A percentile compares a stretch with the other conserved stretches of the same genome.
These are phyloP conservation scores for Dolichotis patagonum DNA, from an alignment of 2,113 vertebrate genomes.

Conservation along the genomic window DNA sequence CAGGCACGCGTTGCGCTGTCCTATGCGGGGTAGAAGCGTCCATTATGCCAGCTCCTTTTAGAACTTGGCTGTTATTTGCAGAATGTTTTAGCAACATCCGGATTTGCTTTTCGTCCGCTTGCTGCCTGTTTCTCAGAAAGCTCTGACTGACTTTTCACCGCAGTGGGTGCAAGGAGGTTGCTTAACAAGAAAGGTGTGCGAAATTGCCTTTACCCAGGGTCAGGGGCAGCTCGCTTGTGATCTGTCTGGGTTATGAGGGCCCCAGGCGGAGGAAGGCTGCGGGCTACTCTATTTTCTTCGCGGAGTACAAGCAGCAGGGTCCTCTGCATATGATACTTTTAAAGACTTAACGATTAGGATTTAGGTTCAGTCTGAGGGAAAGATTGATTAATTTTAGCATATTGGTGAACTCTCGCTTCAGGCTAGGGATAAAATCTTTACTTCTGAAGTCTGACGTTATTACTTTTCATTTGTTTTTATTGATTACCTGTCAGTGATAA, in stretches of 20 bases:
- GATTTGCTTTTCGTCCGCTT: constrained; percentile 8
- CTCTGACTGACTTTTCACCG: constrained; percentile 27
- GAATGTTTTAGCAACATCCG: background rate
- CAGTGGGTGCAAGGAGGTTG: background rate
- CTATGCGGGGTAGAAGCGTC: background rate
- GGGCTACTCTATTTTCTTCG: background rate
- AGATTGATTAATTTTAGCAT: constrained; percentile 82
- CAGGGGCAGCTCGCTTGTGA: background rate
- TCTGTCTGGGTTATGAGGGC: constrained; percentile 18
- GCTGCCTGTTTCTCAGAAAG: background rate
- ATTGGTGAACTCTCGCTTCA: constrained; percentile 76
- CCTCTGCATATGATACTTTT: constrained; percentile 61
- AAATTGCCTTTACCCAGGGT: background rate
- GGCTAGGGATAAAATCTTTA: constrained; percentile 82
- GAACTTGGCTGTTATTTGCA: constrained; percentile 13
- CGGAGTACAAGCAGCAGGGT: background rate
- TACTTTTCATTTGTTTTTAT: constrained; percentile 87
- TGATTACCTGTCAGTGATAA: constrained; percentile 85
- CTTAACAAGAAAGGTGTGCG: background rate
- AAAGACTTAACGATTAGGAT: constrained; percentile 73
- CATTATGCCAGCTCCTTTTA: background rate
- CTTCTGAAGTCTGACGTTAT: constrained; percentile 84
- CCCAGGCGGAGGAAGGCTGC: background rate
- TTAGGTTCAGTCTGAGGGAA: constrained; percentile 59
- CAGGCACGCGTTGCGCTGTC: fast-evolving